Conservation (phyloP, 2,797 vertebrate species). For the Catamblyrhynchus diadema region DNA sequence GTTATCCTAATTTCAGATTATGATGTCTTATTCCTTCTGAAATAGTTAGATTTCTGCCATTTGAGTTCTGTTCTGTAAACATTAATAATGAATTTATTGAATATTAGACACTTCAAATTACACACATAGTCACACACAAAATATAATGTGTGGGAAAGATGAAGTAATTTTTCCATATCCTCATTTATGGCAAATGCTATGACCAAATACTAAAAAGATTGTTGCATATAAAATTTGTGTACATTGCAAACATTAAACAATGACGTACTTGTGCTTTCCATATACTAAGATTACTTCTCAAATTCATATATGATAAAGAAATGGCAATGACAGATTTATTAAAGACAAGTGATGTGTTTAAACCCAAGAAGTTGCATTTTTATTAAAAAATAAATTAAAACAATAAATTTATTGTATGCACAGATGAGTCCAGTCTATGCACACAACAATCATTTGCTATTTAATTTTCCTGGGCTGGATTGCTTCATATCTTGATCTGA, state of each 20-base stretch:
- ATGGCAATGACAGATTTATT: slow-evolving; percentile 81
- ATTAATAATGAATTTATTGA: not conserved
- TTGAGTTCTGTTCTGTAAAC: slow-evolving; percentile 9
- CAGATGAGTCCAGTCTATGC: slow-evolving; percentile 70
- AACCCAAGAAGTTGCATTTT: slow-evolving; percentile 79
- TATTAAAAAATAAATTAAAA: slow-evolving; percentile 83
- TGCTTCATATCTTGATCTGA: slow-evolving; percentile 70
- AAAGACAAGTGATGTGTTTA: slow-evolving; percentile 78
- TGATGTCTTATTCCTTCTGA: not conserved
- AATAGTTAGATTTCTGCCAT: not conserved
- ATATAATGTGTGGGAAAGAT: not conserved
- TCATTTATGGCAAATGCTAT: slow-evolving; percentile 25
- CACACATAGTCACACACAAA: not conserved
- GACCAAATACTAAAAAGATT: slow-evolving; percentile 33
- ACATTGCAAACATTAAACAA: slow-evolving; percentile 40
- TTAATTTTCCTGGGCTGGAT: slow-evolving; percentile 76
- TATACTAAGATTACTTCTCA: slow-evolving; percentile 76
- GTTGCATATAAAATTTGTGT: slow-evolving; percentile 32
- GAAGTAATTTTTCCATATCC: not conserved
- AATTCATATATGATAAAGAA: slow-evolving; percentile 73
- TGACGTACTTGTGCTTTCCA: slow-evolving; percentile 63
- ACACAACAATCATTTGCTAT: slow-evolving; percentile 61
- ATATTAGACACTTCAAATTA: not conserved
- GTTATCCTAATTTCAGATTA: not conserved
- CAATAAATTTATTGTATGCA: slow-evolving; percentile 79